Evolutionary conservation across 2,888 invertebrate genomes (phyloP), one percentile per base, ranked within the genome.

Genomic region (Leptinotarsa juncta): DNA sequence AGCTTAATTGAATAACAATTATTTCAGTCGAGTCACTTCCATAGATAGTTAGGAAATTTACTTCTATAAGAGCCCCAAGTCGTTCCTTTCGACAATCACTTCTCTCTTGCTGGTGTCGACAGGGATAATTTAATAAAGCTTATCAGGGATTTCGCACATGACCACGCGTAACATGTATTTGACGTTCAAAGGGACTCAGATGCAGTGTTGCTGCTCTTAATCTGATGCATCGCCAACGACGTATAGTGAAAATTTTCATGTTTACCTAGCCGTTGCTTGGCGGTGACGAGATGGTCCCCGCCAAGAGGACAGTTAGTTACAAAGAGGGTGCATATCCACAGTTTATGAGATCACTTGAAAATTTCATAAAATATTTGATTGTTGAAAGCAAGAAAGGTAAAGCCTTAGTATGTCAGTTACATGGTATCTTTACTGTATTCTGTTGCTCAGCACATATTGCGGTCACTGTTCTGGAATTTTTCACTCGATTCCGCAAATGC

Each of bases 81-180:
- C 12, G n/a, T 50, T 67, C 26, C 67, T 18, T 23, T 57, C 16
- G 67, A 15, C 26, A 20, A 51, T 67, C 23, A 5, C 26, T 50
- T 50, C 12, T n/a, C n/a, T 15, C 26, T 51, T 23, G 26, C n/a
- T 67, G 18, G 32, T 68, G 55, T 42, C 53, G 68, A 55, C n/a
- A 55, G 53, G 15, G 68, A 20, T 10, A 68, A 68, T 68, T 32
- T 68, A 55, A 68, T 68, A 55, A 55, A 42, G 68, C 50, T 68
- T 26, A 68, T 55, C 68, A 42, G 42, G 23, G 50, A 20, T 50
- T 49, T 67, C 67, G 14, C 51, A 50, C 50, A 67, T 50, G 26
- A 23, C 32, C 53, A 50, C 16, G 53, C 67, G 3, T 26, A 66
- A 50, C 48, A 66, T 23, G 66, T 66, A 50, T 67, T n/a, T 26